These are phyloP conservation scores for Rhopalosiphum padi DNA, from an alignment of 1,140 invertebrate genomes.

Conservation along the genomic window DNA sequence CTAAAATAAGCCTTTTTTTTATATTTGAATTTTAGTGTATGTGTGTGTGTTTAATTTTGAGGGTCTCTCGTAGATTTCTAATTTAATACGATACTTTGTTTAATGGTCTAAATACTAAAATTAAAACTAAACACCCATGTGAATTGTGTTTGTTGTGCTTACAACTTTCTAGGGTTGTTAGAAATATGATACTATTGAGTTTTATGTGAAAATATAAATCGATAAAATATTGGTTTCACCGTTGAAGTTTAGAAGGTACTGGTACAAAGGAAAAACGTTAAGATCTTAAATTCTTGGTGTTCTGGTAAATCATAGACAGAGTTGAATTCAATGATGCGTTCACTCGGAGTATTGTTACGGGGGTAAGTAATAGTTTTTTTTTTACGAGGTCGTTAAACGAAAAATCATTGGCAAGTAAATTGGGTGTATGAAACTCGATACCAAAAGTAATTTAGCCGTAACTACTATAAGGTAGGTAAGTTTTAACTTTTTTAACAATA, in stretches of 20 bases:
- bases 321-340: slow-evolving; percentile 31
- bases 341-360: not conserved
- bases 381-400: slow-evolving; percentile 19
- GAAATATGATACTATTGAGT: slow-evolving; percentile 17
- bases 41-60: not conserved
- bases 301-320: not conserved
- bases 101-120: not conserved
- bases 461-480: not conserved
- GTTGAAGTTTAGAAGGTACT: not conserved
- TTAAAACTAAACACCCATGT: not conserved
- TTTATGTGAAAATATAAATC: slow-evolving; percentile 6
- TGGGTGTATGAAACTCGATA: not conserved
- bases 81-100: not conserved
- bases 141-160: not conserved
- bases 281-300: slow-evolving; percentile 11
- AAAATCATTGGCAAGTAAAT: slow-evolving; percentile 34
- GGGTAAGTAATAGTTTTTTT: slow-evolving; percentile 22
- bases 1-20: not conserved
- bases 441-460: slow-evolving; percentile 11
- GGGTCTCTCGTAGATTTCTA: not conserved
- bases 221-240: slow-evolving; percentile 14
- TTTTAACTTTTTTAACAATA: slow-evolving; percentile 11
- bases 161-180: not conserved
- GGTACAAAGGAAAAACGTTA: not conserved
- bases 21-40: not conserved